Evolutionary conservation across 2,113 vertebrate species (phyloP).

Genomic region (Potamarius usumacintae): DNA sequence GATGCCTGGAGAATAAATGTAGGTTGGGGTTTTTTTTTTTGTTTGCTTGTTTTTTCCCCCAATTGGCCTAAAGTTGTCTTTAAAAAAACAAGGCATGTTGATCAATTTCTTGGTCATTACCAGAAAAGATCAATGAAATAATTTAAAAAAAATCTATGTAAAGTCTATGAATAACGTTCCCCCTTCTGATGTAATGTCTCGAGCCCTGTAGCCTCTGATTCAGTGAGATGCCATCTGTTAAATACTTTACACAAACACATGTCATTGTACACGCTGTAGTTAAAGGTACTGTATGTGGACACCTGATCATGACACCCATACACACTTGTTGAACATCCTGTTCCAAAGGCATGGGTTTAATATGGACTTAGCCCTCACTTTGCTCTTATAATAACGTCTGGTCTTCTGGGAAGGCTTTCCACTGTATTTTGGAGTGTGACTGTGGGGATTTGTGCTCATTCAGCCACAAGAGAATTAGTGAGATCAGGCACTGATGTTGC

Average conservation of each 20-base stretch:
- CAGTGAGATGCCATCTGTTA: not conserved
- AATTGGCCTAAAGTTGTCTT: not conserved
- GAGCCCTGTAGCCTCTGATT: not conserved
- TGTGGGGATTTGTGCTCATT: too few species aligned
- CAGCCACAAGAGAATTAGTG: too few species aligned
- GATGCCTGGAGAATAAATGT: not conserved
- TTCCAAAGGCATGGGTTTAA: not conserved
- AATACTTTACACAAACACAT: not conserved
- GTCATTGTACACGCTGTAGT: not conserved
- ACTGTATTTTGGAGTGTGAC: too few species aligned
- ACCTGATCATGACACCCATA: not conserved
- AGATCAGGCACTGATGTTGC: too few species aligned
- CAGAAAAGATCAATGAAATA: not conserved
- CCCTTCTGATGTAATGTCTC: not conserved
- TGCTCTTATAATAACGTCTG: not conserved
- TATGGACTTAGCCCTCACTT: not conserved
- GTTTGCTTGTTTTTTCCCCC: not conserved
- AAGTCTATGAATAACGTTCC: not conserved
- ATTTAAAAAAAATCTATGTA: not conserved
- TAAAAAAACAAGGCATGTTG: not conserved
- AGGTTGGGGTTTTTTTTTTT: too few species aligned
- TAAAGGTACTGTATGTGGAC: not conserved
- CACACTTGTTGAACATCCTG: too few species aligned
- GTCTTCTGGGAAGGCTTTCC: too few species aligned
- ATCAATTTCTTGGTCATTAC: not conserved